phyloP scores from a whole-genome alignment of 2,113 vertebrate genomes.

The Lota lota region DNA sequence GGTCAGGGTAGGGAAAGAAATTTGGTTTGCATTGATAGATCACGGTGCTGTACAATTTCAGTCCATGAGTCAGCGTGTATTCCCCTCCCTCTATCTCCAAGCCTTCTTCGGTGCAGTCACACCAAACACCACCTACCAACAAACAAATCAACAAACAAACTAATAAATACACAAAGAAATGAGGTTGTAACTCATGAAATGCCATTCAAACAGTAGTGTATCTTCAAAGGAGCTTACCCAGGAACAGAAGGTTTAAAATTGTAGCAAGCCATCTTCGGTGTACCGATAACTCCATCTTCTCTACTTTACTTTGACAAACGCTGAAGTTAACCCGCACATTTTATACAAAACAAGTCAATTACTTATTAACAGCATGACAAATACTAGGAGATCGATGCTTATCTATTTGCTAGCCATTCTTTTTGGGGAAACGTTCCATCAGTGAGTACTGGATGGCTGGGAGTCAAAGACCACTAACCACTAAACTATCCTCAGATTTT shows the following conservation, averaged over 20 bases:
- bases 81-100: slow-evolving; percentile 38
- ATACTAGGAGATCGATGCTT: slow-evolving; percentile 50
- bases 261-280: slow-evolving; percentile 22
- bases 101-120: slow-evolving; percentile 24
- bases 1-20: slow-evolving; percentile 50
- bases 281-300: slow-evolving; percentile 46
- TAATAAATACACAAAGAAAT: background rate
- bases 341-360: slow-evolving; percentile 15
- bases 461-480: too few species aligned
- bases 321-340: too few species aligned
- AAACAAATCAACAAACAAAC: background rate
- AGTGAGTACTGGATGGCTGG: too few species aligned
- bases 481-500: too few species aligned
- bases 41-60: slow-evolving; percentile 30
- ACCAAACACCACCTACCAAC: slow-evolving; percentile 33
- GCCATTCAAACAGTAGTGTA: background rate
- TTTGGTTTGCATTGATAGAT: slow-evolving; percentile 50
- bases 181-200: background rate
- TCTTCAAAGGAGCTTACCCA: slow-evolving; percentile 38
- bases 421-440: background rate
- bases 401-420: background rate
- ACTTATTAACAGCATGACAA: slow-evolving; percentile 68
- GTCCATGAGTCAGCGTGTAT: slow-evolving; percentile 46
- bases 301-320: slow-evolving; percentile 1
- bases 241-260: slow-evolving; percentile 35